Evolutionary conservation across 2,797 vertebrate species (phyloP).

Genomic region (Gila robusta): DNA sequence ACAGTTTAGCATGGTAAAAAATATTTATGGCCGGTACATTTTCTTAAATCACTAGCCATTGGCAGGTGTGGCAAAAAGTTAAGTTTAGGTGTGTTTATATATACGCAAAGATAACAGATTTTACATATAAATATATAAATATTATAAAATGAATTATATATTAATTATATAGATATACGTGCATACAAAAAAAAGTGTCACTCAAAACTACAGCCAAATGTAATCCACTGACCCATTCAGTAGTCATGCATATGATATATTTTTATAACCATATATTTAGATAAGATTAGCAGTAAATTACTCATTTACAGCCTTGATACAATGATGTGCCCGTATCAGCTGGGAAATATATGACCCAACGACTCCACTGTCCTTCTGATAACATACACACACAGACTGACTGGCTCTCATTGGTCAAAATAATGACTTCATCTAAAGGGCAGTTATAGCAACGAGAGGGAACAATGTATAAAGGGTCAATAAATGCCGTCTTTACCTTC

Average conservation of each 20-base stretch:
- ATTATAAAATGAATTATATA: too few relatives aligned
- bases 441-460: not conserved
- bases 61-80: too few relatives aligned
- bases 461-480: not conserved
- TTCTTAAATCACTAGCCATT: too few relatives aligned
- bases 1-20: too few relatives aligned
- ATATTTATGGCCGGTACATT: too few relatives aligned
- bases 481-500: slow-evolving; percentile 17
- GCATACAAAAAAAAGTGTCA: not conserved
- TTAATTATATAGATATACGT: too few relatives aligned
- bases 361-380: slow-evolving; percentile 8
- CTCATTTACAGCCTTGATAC: not conserved
- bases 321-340: slow-evolving; percentile 14
- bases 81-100: too few relatives aligned
- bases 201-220: not conserved
- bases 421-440: not conserved
- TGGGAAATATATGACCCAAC: slow-evolving; percentile 29
- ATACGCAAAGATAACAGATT: too few relatives aligned
- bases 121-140: too few relatives aligned
- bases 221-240: slow-evolving; percentile 1
- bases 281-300: slow-evolving; percentile 44
- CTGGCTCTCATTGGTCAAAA: slow-evolving; percentile 1
- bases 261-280: slow-evolving; percentile 17
- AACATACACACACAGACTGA: slow-evolving; percentile 24
- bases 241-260: slow-evolving; percentile 19